Evolutionary conservation across 2,888 invertebrate species (phyloP).

Genomic region (Alviniconcha strummeri): DNA sequence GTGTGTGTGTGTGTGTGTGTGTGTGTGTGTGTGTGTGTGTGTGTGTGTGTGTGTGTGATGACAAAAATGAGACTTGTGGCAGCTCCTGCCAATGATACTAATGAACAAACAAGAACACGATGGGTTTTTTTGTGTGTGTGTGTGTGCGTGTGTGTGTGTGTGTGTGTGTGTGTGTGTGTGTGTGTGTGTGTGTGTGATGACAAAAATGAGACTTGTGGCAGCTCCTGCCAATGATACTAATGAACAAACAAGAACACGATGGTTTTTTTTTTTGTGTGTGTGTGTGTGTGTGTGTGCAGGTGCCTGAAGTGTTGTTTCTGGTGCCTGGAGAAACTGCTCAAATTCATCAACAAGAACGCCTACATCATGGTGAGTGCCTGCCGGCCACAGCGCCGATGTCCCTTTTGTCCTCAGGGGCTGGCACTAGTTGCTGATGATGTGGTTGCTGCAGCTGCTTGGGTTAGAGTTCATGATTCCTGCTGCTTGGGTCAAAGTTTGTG

Average conservation of each 20-base stretch:
- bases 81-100: too few species aligned
- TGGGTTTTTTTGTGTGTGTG: neutral
- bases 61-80: neutral
- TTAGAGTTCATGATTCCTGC: neutral
- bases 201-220: neutral
- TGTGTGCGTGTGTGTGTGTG: constrained; percentile 2
- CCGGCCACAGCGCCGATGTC: too few species aligned
- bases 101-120: too few species aligned
- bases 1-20: neutral
- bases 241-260: too few species aligned
- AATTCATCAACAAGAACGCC: constrained; percentile 74
- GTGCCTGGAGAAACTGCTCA: constrained; percentile 74
- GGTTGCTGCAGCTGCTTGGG: neutral
- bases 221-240: too few species aligned
- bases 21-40: neutral
- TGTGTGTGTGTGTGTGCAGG: constrained; percentile 46
- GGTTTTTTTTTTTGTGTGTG: neutral
- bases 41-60: neutral
- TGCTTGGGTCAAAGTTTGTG: too few species aligned
- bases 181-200: neutral
- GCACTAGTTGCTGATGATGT: neutral
- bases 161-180: neutral
- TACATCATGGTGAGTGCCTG: constrained; percentile 71
- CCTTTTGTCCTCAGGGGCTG: neutral
- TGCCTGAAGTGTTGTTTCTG: constrained; percentile 74